Percentiles rank a stretch among this genome's conserved stretches.
phyloP scores from a whole-genome alignment of 2,797 vertebrate genomes.

The Morelia viridis region DNA sequence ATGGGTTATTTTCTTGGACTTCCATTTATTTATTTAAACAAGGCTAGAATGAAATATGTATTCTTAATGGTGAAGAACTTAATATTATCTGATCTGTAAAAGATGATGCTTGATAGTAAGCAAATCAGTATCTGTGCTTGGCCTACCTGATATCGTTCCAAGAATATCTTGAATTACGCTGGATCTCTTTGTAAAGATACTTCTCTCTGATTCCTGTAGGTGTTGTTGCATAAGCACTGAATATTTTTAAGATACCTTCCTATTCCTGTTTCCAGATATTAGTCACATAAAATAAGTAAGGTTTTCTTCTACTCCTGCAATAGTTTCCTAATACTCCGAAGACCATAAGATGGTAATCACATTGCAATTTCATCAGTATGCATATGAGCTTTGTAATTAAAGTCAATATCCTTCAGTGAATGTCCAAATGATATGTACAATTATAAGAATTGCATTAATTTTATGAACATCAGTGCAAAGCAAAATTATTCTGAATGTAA shows the following conservation, averaged over 20 bases:
- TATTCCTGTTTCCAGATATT: conserved; percentile 14
- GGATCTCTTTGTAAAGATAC: background rate
- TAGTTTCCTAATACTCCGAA: conserved; percentile 24
- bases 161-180: background rate
- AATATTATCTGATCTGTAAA: conserved; percentile 7
- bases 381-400: conserved; percentile 55
- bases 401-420: conserved; percentile 47
- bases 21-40: background rate
- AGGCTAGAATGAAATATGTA: background rate
- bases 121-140: background rate
- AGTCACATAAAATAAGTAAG: background rate
- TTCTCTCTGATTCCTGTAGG: background rate
- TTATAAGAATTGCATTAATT: conserved; percentile 60
- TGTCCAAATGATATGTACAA: conserved; percentile 57
- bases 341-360: background rate
- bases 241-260: background rate
- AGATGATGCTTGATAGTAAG: background rate
- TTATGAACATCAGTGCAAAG: conserved; percentile 57
- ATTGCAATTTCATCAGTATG: conserved; percentile 50
- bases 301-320: conserved; percentile 22
- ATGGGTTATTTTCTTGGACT: background rate
- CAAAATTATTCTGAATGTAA: conserved; percentile 31
- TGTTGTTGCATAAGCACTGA: background rate
- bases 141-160: background rate
- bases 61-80: background rate